Conservation (phyloP, 2,113 vertebrate genomes). For the Tachysurus vachellii region DNA sequence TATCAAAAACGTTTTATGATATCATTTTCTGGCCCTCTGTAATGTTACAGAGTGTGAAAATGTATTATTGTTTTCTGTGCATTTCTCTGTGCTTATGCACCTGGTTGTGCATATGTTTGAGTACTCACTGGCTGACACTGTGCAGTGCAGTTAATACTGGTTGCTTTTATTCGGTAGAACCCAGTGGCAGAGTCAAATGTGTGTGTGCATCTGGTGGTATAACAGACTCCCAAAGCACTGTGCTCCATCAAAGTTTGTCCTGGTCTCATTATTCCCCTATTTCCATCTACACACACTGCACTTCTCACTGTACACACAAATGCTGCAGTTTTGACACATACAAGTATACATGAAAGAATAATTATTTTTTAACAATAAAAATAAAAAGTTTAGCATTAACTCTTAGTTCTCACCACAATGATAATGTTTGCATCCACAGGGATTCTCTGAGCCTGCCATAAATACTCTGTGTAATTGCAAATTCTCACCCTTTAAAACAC, state of each 20-base stretch:
- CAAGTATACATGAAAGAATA: not conserved
- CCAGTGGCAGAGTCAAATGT: conserved; percentile 78
- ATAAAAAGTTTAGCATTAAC: not conserved
- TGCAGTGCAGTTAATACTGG: conserved; percentile 81
- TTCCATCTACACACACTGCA: conserved; percentile 84
- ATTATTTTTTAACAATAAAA: not conserved
- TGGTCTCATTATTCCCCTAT: conserved; percentile 83
- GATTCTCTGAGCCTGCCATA: conserved; percentile 78
- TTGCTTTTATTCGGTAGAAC: conserved; percentile 81
- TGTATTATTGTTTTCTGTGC: not conserved
- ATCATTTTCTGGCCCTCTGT: not conserved
- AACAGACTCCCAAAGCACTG: conserved; percentile 79
- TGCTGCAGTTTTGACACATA: not conserved
- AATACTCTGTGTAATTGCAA: conserved; percentile 82
- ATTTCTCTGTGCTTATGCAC: not conserved
- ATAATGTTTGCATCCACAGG: conserved; percentile 85
- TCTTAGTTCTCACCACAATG: conserved; percentile 82
- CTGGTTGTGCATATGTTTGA: not conserved
- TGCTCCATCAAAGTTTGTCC: conserved; percentile 90
- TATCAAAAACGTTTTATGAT: too few relatives aligned
- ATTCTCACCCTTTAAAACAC: conserved; percentile 81
- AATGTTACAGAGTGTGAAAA: not conserved
- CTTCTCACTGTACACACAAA: conserved; percentile 77
- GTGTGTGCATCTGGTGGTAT: conserved; percentile 79
- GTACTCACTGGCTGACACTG: conserved; percentile 83